These are phyloP conservation scores for Rhagium mordax DNA, from an alignment of 2,888 invertebrate genomes.

Conservation along the genomic window DNA sequence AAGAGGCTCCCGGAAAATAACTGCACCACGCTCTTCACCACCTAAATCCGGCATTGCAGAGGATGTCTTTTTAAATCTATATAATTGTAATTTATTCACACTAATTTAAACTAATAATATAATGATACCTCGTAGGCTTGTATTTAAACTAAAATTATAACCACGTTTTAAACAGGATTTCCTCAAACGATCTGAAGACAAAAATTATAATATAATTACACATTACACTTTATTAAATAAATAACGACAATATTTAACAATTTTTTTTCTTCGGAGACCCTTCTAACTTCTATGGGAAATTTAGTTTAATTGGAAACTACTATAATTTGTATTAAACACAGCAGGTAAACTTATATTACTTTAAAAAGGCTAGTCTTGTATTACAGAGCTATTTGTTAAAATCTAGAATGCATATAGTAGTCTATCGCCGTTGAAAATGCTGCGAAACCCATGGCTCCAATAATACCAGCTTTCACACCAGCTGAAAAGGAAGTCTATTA, in stretches of 20 bases:
- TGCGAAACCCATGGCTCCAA: constrained; percentile 98
- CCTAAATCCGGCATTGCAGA: too few species aligned
- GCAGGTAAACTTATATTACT: too few species aligned
- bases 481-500: constrained; percentile 81
- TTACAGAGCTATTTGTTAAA: constrained; percentile 33
- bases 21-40: too few species aligned
- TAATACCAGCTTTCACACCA: constrained; percentile 91
- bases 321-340: background rate
- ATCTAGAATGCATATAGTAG: constrained; percentile 86
- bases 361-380: too few species aligned
- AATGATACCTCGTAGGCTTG: background rate
- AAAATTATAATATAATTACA: background rate
- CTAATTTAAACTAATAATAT: background rate
- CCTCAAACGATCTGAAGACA: background rate
- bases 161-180: constrained; percentile 1
- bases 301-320: background rate
- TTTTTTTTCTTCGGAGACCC: background rate
- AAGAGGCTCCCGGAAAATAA: too few species aligned
- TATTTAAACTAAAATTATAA: background rate
- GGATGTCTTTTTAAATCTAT: background rate
- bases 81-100: background rate
- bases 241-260: too few species aligned
- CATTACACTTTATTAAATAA: too few species aligned
- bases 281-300: background rate
- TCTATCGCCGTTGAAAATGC: constrained; percentile 97